Evolutionary conservation across 2,113 vertebrate species (phyloP).

Genomic region (Melanostigma gelatinosum): DNA sequence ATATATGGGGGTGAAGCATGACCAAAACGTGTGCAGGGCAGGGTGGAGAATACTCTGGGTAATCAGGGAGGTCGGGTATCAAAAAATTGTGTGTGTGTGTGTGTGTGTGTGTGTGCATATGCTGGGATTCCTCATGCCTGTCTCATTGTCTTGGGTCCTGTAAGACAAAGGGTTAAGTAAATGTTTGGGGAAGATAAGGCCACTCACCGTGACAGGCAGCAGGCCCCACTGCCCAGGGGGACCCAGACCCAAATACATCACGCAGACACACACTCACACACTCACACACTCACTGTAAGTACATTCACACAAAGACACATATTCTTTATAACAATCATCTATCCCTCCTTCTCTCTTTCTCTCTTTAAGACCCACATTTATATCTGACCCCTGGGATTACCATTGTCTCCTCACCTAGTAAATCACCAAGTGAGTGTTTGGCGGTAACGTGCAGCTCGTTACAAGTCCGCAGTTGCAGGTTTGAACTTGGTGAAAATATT

Average conservation of each 20-base stretch:
- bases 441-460: background rate
- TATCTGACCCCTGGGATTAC: conserved; percentile 19
- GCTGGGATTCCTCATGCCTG: conserved; percentile 75
- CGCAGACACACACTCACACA: conserved; percentile 40
- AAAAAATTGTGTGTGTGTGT: conserved; percentile 30
- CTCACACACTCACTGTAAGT: conserved; percentile 1
- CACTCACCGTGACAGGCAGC: conserved; percentile 87
- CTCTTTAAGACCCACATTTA: conserved; percentile 24
- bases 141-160: conserved; percentile 83
- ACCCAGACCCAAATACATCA: conserved; percentile 70
- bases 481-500: conserved; percentile 20
- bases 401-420: conserved; percentile 22
- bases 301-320: background rate
- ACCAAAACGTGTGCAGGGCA: conserved; percentile 40
- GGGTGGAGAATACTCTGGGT: conserved; percentile 36
- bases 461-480: background rate
- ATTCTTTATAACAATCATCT: conserved; percentile 4
- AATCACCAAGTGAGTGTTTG: conserved; percentile 33
- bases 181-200: conserved; percentile 89
- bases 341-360: conserved; percentile 34
- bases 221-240: conserved; percentile 83
- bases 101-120: conserved; percentile 48
- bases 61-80: conserved; percentile 43
- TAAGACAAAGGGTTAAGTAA: conserved; percentile 91
- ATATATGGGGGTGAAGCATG: conserved; percentile 6